Conservation (phyloP, 1,140 invertebrate genomes). For the Drosophila fuyamai region DNA sequence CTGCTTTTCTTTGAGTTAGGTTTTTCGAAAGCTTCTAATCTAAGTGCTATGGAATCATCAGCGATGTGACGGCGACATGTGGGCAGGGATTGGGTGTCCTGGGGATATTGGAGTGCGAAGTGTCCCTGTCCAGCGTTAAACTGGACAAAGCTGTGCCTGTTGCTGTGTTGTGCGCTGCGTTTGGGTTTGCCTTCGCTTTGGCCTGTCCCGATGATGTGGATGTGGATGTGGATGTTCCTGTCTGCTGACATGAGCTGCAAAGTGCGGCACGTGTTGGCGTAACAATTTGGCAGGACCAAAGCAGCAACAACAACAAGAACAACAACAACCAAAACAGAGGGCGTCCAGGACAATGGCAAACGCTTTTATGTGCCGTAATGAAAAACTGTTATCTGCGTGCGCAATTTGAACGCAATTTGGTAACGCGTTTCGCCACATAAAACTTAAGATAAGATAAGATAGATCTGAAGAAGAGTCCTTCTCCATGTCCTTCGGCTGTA, state of each 20-base stretch:
- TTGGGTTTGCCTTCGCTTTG: slow-evolving; percentile 6
- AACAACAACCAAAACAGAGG: slow-evolving; percentile 6
- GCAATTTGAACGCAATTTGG: slow-evolving; percentile 83
- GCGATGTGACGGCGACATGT: slow-evolving; percentile 44
- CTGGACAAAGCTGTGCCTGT: slow-evolving; percentile 63
- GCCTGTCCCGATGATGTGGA: slow-evolving; percentile 5
- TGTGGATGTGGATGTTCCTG: slow-evolving; percentile 18
- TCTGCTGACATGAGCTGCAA: slow-evolving; percentile 72
- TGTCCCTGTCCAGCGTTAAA: slow-evolving; percentile 42
- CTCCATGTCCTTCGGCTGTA: slow-evolving; percentile 3
- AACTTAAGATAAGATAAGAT: slow-evolving; percentile 61
- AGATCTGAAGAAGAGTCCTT: neutral
- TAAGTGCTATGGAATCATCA: slow-evolving; percentile 54
- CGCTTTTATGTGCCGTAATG: slow-evolving; percentile 82
- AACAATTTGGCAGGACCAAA: slow-evolving; percentile 65
- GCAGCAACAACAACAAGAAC: slow-evolving; percentile 35
- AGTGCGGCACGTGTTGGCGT: slow-evolving; percentile 80
- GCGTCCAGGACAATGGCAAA: slow-evolving; percentile 38
- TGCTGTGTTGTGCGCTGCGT: slow-evolving; percentile 30
- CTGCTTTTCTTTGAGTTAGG: slow-evolving; percentile 27
- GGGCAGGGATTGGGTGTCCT: slow-evolving; percentile 13
- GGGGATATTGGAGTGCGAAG: slow-evolving; percentile 16
- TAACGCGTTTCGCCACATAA: slow-evolving; percentile 81
- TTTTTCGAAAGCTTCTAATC: slow-evolving; percentile 37
- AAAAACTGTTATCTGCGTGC: slow-evolving; percentile 82